Evolutionary conservation across 2,113 vertebrate species (phyloP).

Genomic region (Pseudopipra pipra): DNA sequence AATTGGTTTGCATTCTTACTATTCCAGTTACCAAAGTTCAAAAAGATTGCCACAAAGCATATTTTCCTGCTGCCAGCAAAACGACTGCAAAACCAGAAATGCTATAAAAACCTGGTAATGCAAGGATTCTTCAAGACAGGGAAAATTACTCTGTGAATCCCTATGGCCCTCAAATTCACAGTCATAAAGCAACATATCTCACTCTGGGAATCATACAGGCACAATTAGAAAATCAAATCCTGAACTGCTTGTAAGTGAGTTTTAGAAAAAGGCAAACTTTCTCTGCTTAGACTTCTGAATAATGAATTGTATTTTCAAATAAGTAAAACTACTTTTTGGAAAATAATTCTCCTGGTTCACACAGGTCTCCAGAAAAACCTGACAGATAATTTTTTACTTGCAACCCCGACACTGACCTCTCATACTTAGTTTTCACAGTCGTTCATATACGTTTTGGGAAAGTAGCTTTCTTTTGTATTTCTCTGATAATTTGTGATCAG

Average conservation of each 20-base stretch:
- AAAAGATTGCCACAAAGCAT: neutral
- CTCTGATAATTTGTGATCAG: neutral
- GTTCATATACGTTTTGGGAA: neutral
- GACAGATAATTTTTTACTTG: slow-evolving; percentile 15
- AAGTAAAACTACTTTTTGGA: slow-evolving; percentile 16
- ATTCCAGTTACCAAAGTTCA: neutral
- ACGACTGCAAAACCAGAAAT: neutral
- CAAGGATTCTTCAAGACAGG: neutral
- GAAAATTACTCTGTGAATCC: neutral
- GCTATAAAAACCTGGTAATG: neutral
- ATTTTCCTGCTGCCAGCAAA: neutral
- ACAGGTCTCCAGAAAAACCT: slow-evolving; percentile 39
- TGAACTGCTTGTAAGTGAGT: neutral
- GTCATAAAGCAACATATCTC: neutral
- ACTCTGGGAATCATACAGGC: neutral
- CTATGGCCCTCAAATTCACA: neutral
- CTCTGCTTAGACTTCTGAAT: neutral
- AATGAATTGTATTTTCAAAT: slow-evolving; percentile 39
- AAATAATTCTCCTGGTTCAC: slow-evolving; percentile 39
- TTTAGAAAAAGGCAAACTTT: neutral
- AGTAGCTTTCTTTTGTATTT: neutral
- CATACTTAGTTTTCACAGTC: slow-evolving; percentile 2
- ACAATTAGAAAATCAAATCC: neutral
- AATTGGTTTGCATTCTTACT: neutral
- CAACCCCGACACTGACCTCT: slow-evolving; percentile 37